phyloP scores from a whole-genome alignment of 2,888 invertebrate species.

The Drosophila tanythrix region DNA sequence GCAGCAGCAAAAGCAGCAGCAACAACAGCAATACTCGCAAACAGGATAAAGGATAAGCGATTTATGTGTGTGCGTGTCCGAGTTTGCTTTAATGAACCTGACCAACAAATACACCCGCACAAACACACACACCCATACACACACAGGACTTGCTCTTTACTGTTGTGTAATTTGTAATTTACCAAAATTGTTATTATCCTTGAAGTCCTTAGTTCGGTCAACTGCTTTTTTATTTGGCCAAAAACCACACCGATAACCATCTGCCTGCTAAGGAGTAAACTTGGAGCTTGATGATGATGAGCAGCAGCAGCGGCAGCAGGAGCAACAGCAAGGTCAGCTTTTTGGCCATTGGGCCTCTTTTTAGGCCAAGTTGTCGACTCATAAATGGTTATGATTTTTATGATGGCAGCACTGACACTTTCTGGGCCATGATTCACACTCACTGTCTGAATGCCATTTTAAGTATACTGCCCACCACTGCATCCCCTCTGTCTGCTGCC shows the following conservation, averaged over 20 bases:
- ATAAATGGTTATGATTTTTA: slow-evolving; percentile 78
- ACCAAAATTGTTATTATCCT: slow-evolving; percentile 76
- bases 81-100: slow-evolving; percentile 71
- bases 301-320: background rate
- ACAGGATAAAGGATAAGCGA: slow-evolving; percentile 77
- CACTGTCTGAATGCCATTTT: slow-evolving; percentile 27
- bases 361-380: slow-evolving; percentile 39
- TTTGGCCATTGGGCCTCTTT: slow-evolving; percentile 26
- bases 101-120: slow-evolving; percentile 26
- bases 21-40: slow-evolving; percentile 39
- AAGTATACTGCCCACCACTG: slow-evolving; percentile 10
- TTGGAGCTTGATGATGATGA: slow-evolving; percentile 5
- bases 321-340: slow-evolving; percentile 16
- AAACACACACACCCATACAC: slow-evolving; percentile 7
- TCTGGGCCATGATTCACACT: slow-evolving; percentile 62
- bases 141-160: slow-evolving; percentile 2
- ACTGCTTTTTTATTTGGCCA: slow-evolving; percentile 68
- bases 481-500: background rate
- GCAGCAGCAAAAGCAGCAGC: slow-evolving; percentile 20
- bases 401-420: slow-evolving; percentile 66
- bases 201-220: slow-evolving; percentile 43
- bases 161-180: slow-evolving; percentile 73
- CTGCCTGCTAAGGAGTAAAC: slow-evolving; percentile 31
- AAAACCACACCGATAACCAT: slow-evolving; percentile 55
- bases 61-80: slow-evolving; percentile 71